Conservation (phyloP, 2,888 invertebrate genomes). For the Steinernema scapterisci region DNA sequence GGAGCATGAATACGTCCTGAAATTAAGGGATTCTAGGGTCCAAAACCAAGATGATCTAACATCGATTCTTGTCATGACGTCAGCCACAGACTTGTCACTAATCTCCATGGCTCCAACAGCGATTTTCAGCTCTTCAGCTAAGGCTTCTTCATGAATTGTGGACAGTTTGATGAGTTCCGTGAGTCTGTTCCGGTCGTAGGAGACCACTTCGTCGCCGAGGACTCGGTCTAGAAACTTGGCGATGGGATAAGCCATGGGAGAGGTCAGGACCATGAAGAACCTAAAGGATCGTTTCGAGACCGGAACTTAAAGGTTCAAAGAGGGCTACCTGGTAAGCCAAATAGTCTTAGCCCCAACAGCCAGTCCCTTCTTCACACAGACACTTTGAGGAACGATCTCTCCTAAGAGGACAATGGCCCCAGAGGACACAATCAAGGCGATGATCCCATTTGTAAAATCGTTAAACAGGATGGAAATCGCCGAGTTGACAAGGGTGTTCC, state of each 20-base stretch:
- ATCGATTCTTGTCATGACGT: slow-evolving; percentile 59
- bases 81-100: slow-evolving; percentile 52
- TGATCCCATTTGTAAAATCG: slow-evolving; percentile 74
- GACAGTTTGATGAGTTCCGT: slow-evolving; percentile 81
- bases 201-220: slow-evolving; percentile 91
- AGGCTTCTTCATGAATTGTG: slow-evolving; percentile 44
- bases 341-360: slow-evolving; percentile 75
- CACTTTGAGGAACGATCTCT: slow-evolving; percentile 76
- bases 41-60: slow-evolving; percentile 36
- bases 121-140: slow-evolving; percentile 59
- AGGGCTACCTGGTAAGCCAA: slow-evolving; percentile 78
- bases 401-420: slow-evolving; percentile 78
- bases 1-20: slow-evolving; percentile 91
- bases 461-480: slow-evolving; percentile 91
- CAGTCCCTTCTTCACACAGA: slow-evolving; percentile 67
- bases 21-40: slow-evolving; percentile 9
- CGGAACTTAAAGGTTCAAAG: no score
- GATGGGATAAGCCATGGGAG: slow-evolving; percentile 51
- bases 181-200: slow-evolving; percentile 91
- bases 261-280: slow-evolving; percentile 54
- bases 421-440: slow-evolving; percentile 63
- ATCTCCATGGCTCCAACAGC: slow-evolving; percentile 62
- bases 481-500: slow-evolving; percentile 72
- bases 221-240: slow-evolving; percentile 56
- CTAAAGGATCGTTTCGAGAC: neutral